Conservation (phyloP, 1,140 invertebrate species). For the Lysiphlebus fabarum region DNA sequence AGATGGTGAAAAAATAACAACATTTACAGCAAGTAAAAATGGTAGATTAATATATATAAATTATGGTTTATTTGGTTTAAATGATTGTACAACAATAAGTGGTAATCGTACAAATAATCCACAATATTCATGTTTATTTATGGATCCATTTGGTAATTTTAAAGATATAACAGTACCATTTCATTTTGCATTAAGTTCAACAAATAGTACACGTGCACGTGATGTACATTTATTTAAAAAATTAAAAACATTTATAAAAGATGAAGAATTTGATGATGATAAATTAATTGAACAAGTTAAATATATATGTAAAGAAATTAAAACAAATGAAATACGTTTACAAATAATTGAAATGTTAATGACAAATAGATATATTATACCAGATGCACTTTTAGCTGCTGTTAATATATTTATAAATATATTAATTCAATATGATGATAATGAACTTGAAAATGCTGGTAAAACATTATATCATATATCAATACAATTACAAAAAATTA, state of each 20-base stretch:
- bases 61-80: slow-evolving; percentile 73
- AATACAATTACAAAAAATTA: slow-evolving; percentile 42
- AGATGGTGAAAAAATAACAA: slow-evolving; percentile 82
- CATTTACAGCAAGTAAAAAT: slow-evolving; percentile 83
- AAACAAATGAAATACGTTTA: slow-evolving; percentile 69
- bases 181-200: slow-evolving; percentile 82
- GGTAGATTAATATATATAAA: slow-evolving; percentile 75
- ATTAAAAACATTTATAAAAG: slow-evolving; percentile 66
- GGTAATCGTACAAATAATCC: slow-evolving; percentile 49
- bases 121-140: slow-evolving; percentile 71
- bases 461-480: slow-evolving; percentile 41
- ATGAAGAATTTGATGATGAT: slow-evolving; percentile 56
- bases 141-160: slow-evolving; percentile 76
- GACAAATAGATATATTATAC: slow-evolving; percentile 60
- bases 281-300: slow-evolving; percentile 55
- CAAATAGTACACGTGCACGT: slow-evolving; percentile 79
- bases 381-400: slow-evolving; percentile 57
- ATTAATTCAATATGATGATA: slow-evolving; percentile 31
- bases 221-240: slow-evolving; percentile 84
- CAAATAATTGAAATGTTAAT: slow-evolving; percentile 71
- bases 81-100: slow-evolving; percentile 48
- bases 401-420: slow-evolving; percentile 25
- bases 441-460: slow-evolving; percentile 37
- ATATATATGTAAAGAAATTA: slow-evolving; percentile 63
- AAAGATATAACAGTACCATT: slow-evolving; percentile 85